Evolutionary conservation across 2,797 vertebrate species (phyloP).

Genomic region (Anabacerthia variegaticeps): DNA sequence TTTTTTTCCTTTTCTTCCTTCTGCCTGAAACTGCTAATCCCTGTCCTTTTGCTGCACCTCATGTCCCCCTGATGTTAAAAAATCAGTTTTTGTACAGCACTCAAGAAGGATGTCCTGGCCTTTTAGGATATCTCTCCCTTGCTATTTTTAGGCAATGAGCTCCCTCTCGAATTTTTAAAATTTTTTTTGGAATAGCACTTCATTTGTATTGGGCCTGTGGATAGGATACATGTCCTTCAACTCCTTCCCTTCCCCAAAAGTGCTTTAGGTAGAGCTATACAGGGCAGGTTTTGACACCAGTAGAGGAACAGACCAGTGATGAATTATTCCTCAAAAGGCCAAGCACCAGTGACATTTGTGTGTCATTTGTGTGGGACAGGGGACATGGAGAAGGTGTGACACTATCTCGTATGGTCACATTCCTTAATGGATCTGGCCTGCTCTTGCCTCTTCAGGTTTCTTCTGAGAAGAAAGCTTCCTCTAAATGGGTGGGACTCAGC

Average conservation of each 20-base stretch:
- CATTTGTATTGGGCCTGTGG: neutral
- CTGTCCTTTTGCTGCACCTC: accelerated
- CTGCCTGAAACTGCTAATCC: neutral
- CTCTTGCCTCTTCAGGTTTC: neutral
- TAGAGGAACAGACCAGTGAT: neutral
- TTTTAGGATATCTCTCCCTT: neutral
- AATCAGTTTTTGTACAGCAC: neutral
- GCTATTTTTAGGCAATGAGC: neutral
- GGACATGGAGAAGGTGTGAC: neutral
- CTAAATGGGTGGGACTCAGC: neutral
- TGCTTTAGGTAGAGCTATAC: neutral
- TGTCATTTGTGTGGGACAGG: neutral
- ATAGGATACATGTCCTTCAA: neutral
- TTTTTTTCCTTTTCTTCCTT: neutral
- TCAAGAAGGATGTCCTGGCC: neutral
- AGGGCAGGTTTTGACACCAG: neutral
- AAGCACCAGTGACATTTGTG: neutral
- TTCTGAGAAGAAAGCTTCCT: neutral
- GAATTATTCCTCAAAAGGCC: neutral
- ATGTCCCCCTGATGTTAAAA: accelerated
- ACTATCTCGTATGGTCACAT: neutral
- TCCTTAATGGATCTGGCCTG: neutral
- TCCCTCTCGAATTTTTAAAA: neutral
- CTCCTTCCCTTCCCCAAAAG: neutral
- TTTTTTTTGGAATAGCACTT: neutral